Conservation (phyloP, 37 sponge, comb jelly and placozoan species). For the Aphrocallistes beatrix region DNA sequence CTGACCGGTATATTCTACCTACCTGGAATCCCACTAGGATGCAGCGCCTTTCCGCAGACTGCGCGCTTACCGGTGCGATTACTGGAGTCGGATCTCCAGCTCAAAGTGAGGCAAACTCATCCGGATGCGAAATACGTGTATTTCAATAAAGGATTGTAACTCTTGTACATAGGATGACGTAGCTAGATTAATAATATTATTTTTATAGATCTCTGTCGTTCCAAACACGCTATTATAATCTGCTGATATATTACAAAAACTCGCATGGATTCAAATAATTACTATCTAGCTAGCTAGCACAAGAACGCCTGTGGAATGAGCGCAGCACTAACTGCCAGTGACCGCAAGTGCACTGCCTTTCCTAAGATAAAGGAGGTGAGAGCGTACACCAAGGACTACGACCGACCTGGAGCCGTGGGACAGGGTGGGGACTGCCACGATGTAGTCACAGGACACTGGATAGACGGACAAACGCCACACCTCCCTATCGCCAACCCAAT, state of each 20-base stretch:
- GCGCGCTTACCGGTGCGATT: conserved; percentile 36
- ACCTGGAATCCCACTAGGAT: neutral
- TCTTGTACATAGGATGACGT: no score
- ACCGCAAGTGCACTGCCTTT: neutral
- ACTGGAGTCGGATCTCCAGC: conserved; percentile 60
- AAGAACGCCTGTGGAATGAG: no score
- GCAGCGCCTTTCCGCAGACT: conserved; percentile 14
- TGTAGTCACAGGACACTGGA: conserved; percentile 76
- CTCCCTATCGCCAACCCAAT: conserved; percentile 68
- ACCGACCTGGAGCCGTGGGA: neutral
- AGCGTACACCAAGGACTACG: conserved; percentile 41
- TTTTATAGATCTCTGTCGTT: no score
- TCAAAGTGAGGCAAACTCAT: neutral
- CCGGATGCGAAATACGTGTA: conserved; percentile 42
- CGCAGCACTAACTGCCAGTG: neutral
- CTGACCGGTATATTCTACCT: neutral
- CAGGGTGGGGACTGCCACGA: conserved; percentile 74
- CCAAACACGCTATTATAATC: no score
- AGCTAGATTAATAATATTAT: no score
- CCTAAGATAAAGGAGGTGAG: conserved; percentile 51
- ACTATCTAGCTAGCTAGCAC: no score
- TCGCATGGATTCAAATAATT: no score
- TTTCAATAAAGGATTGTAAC: conserved; percentile 91
- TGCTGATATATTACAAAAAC: no score
- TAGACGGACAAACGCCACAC: conserved; percentile 49